Conservation (phyloP, 2,888 invertebrate species). For the Drosophila quinaria region DNA sequence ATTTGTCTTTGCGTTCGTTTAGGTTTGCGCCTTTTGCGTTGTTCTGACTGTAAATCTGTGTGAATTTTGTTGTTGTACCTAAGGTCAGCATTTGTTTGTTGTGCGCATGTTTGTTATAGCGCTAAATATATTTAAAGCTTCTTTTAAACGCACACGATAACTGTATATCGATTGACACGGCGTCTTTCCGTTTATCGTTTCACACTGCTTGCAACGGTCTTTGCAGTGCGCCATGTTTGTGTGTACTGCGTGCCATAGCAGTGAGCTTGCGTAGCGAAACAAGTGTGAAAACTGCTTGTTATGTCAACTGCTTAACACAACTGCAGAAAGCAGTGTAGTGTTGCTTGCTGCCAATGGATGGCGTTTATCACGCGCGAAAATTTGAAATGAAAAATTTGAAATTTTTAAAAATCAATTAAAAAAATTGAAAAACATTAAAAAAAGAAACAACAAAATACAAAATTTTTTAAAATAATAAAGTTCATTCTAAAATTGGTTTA, state of each 20-base stretch:
- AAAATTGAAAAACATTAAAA: too few species aligned
- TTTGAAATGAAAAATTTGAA: too few species aligned
- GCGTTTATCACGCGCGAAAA: too few species aligned
- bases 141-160: neutral
- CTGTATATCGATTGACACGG: conserved; percentile 10
- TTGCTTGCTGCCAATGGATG: too few species aligned
- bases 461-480: too few species aligned
- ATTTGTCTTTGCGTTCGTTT: conserved; percentile 28
- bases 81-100: conserved; percentile 51
- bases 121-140: neutral
- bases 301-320: neutral
- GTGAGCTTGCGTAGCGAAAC: conserved; percentile 5
- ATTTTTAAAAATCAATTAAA: too few species aligned
- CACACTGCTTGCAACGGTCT: neutral
- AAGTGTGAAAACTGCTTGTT: neutral
- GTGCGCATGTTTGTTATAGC: conserved; percentile 60
- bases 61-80: conserved; percentile 29
- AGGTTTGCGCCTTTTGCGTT: conserved; percentile 55
- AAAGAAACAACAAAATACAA: too few species aligned
- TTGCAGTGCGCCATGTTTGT: conserved; percentile 1
- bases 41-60: neutral
- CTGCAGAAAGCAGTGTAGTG: conserved; percentile 3
- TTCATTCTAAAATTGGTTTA: too few species aligned
- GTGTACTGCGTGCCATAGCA: conserved; percentile 1
- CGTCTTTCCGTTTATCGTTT: neutral